Base-by-base conservation (phyloP, 2,888 invertebrate species). In the Ennomos fuscantarius region DNA sequence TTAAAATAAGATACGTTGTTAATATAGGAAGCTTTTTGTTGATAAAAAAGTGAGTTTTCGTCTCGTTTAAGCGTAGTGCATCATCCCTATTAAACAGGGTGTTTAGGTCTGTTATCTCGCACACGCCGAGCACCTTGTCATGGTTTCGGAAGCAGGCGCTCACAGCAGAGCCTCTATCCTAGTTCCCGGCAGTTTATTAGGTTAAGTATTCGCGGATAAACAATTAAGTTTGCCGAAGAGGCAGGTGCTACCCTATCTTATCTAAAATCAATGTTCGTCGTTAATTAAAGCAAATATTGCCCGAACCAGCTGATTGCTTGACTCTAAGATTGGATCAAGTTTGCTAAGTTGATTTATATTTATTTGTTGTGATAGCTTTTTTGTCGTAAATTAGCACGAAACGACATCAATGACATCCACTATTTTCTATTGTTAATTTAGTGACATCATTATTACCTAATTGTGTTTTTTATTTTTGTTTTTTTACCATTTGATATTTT, bases 91-190 rank as follows among this genome's bases (percentile, higher is more conserved):
- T 82, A 72, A 70, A 74, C 84, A 85, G 88, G 90, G 89, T 89
- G 91, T 91, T 90, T 87, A 83, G 82, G 80, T 79, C 76, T 82
- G 84, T 89, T 90, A 90, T 91, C 90, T 84, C 78, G 89, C 89
- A 86, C 90, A 86, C 89, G 89, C 87, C 81, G 80, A 69, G 82
- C 89, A 89, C 90, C 90, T 89, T 89, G 88, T 84, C 70, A 67
- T 65, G 61, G 68, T 68, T 73, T 73, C 80, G 74, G 82, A 72
- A 79, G 81, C 78, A 74, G 69, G 64, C 76, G 74, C 78, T 72
- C 65, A 84, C 82, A 86, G 81, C 76, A 70, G 82, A 79, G 79
- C 79, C 84, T 78, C 82, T 88, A 85, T 87, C 24, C 24, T 13
- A 32, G n/a, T 40, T 46, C 73, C 77, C 72, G 68, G 73, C 69